phyloP scores from a whole-genome alignment of 1,140 invertebrate species.

The Harpegnathos saltator region DNA sequence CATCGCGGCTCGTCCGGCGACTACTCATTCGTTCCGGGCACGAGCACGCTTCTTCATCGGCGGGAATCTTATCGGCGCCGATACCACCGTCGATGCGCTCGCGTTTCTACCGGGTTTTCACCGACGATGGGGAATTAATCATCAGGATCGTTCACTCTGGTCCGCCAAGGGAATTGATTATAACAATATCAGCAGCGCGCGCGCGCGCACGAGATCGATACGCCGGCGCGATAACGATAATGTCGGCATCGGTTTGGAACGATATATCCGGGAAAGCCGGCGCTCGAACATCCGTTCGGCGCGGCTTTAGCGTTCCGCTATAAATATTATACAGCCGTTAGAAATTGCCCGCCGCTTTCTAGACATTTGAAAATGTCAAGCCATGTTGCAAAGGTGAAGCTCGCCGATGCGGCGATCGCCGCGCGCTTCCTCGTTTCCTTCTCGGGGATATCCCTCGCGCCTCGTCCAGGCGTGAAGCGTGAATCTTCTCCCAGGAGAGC shows the following conservation, averaged over 20 bases:
- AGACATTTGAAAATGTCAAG: slow-evolving; percentile 55
- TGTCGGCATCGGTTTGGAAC: neutral
- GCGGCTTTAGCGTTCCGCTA: neutral
- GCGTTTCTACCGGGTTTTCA: too few relatives aligned
- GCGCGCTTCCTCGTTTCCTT: slow-evolving; percentile 23
- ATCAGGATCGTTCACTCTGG: slow-evolving; percentile 5
- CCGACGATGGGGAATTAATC: neutral
- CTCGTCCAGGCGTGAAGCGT: neutral
- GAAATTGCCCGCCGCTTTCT: slow-evolving; percentile 30
- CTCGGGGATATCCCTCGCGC: neutral
- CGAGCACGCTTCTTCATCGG: neutral
- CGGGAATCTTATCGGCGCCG: neutral
- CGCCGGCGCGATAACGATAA: neutral
- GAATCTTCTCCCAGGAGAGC: neutral
- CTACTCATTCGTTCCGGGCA: neutral
- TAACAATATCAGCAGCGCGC: too few relatives aligned
- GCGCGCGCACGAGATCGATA: neutral
- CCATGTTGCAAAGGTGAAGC: slow-evolving; percentile 13
- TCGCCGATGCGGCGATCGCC: neutral
- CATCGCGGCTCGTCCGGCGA: slow-evolving; percentile 18
- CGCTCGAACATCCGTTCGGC: neutral
- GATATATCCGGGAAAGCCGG: neutral
- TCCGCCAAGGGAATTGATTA: neutral
- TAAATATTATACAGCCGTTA: slow-evolving; percentile 23
- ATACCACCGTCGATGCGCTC: too few relatives aligned